Conservation (phyloP, 2,797 vertebrate species). For the Glossophaga mutica region DNA sequence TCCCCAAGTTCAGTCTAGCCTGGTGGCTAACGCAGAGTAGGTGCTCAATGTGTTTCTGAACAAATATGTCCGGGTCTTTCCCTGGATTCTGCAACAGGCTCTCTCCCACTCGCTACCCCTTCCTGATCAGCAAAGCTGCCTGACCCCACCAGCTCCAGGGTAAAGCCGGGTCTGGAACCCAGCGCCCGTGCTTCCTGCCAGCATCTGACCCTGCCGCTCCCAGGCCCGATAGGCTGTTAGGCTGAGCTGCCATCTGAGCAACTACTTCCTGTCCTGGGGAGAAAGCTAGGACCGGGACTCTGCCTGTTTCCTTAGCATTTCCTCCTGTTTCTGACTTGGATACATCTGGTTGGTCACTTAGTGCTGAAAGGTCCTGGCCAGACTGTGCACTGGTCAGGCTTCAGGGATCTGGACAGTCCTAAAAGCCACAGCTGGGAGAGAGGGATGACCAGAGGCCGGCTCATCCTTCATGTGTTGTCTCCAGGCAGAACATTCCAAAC, state of each 20-base stretch:
- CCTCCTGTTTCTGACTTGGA: conserved; percentile 51
- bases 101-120: neutral
- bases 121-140: conserved; percentile 7
- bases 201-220: neutral
- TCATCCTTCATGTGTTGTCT: neutral
- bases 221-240: neutral
- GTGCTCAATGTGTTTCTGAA: conserved; percentile 5
- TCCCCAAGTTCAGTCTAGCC: neutral
- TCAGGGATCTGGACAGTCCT: neutral
- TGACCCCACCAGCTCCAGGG: neutral
- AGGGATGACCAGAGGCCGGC: neutral
- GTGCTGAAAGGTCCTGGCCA: neutral
- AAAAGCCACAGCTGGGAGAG: neutral
- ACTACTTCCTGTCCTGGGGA: conserved; percentile 20
- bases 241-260: neutral
- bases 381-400: neutral
- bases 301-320: conserved; percentile 59
- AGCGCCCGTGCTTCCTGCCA: neutral
- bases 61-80: neutral
- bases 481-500: conserved; percentile 26
- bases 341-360: conserved; percentile 46
- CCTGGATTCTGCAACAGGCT: neutral
- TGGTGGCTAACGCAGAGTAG: neutral
- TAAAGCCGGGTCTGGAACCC: conserved; percentile 15
- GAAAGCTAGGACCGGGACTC: conserved; percentile 8